Evolutionary conservation across 1,140 invertebrate species (phyloP).

Genomic region (Drosophila serrata): DNA sequence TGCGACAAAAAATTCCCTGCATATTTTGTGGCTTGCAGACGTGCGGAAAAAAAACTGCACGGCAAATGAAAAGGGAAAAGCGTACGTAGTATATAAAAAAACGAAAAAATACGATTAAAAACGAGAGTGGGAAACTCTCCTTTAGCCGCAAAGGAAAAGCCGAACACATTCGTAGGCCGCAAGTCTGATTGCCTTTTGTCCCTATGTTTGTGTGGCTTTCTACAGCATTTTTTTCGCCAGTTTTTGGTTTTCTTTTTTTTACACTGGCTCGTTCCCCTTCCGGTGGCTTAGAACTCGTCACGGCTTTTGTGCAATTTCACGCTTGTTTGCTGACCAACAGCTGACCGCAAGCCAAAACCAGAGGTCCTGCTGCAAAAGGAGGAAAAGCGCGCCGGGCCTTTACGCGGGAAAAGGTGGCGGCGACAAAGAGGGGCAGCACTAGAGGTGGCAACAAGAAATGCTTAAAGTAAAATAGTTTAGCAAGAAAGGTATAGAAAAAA

Average conservation of each 20-base stretch:
- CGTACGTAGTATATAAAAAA: not conserved
- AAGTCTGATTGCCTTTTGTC: slow-evolving; percentile 79
- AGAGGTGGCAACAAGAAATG: not conserved
- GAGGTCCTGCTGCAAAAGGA: slow-evolving; percentile 8
- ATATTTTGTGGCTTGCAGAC: slow-evolving; percentile 27
- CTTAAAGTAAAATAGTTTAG: too few relatives aligned
- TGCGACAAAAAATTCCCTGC: slow-evolving; percentile 38
- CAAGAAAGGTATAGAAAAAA: not conserved
- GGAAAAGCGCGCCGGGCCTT: not conserved
- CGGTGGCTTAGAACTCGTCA: slow-evolving; percentile 50
- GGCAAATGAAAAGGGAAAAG: slow-evolving; percentile 31
- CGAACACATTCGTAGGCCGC: slow-evolving; percentile 55
- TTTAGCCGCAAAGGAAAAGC: slow-evolving; percentile 18
- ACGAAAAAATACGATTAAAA: slow-evolving; percentile 6
- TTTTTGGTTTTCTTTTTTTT: not conserved
- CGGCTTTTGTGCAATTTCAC: slow-evolving; percentile 80
- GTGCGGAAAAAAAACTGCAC: slow-evolving; percentile 24
- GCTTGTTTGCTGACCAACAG: slow-evolving; percentile 78
- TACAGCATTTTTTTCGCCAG: not conserved
- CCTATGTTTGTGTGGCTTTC: slow-evolving; percentile 24
- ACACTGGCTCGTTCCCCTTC: slow-evolving; percentile 7
- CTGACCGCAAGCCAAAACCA: slow-evolving; percentile 75
- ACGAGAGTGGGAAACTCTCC: slow-evolving; percentile 5
- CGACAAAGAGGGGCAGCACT: not conserved
- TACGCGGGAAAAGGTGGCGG: not conserved